A percentile compares a stretch with the other conserved stretches of the same genome.
Evolutionary conservation across 2,113 vertebrate genomes (phyloP).

Genomic region (Mionectes macconnelli): DNA sequence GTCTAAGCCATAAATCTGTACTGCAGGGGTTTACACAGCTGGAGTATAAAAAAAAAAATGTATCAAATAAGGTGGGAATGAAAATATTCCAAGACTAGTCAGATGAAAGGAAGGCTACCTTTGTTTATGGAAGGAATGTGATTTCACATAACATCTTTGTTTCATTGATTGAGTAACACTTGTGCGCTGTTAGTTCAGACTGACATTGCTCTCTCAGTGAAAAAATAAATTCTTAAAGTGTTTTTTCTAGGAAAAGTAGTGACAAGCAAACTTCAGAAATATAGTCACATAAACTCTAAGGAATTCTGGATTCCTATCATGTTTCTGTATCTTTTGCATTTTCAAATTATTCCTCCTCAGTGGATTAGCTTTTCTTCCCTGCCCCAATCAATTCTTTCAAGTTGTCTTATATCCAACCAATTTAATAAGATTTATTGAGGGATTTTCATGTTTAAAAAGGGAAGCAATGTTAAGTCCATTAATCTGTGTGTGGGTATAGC

Average conservation of each 20-base stretch:
- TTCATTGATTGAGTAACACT: background rate
- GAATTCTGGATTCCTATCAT: background rate
- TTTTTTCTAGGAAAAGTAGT: background rate
- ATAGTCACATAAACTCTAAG: background rate
- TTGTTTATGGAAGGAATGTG: background rate
- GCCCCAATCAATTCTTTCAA: background rate
- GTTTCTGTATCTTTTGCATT: background rate
- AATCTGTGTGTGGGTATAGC: background rate
- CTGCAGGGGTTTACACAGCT: background rate
- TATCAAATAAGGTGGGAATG: background rate
- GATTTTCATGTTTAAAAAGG: background rate
- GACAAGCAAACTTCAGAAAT: background rate
- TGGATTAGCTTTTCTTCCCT: background rate
- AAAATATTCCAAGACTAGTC: background rate
- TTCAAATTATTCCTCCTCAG: background rate
- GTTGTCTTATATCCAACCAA: background rate
- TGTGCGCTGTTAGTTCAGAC: background rate
- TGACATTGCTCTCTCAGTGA: background rate
- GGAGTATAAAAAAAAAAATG: background rate
- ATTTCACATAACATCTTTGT: background rate
- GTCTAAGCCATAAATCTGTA: background rate
- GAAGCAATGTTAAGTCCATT: background rate
- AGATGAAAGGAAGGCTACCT: background rate
- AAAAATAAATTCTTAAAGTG: background rate
- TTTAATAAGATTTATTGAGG: background rate